A percentile compares a stretch with the other conserved stretches of the same genome.
Evolutionary conservation across 2,888 invertebrate species (phyloP).

Genomic region (Syritta pipiens): DNA sequence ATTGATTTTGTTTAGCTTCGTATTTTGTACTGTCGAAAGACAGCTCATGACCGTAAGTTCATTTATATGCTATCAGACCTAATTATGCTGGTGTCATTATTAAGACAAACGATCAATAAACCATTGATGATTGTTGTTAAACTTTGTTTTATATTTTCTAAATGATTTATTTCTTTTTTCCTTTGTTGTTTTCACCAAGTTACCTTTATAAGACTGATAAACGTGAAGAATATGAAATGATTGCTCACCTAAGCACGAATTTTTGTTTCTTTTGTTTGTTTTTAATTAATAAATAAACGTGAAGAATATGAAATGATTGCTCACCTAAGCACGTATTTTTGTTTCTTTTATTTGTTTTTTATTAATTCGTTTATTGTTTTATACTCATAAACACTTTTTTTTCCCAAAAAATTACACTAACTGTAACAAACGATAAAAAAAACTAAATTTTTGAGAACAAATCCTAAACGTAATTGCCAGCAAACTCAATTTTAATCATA

Average conservation of each 20-base stretch:
- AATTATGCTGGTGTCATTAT: too few species aligned
- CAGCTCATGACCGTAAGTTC: too few species aligned
- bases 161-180: neutral
- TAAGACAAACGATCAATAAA: too few species aligned
- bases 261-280: neutral
- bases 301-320: neutral
- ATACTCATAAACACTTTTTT: too few species aligned
- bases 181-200: slow-evolving; percentile 11
- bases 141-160: neutral
- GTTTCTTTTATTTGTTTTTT: neutral
- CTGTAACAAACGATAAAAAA: neutral
- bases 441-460: too few species aligned
- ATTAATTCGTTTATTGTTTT: too few species aligned
- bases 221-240: slow-evolving; percentile 21
- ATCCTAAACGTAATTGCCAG: neutral
- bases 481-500: slow-evolving; percentile 25
- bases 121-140: neutral
- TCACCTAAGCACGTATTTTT: neutral
- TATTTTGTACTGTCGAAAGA: too few species aligned
- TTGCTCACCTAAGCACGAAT: slow-evolving; percentile 25
- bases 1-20: too few species aligned
- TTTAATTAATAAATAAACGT: neutral
- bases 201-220: slow-evolving; percentile 62
- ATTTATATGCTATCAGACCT: too few species aligned
- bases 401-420: slow-evolving; percentile 8